Base-by-base conservation (phyloP, 37 sponge, comb jelly and placozoan species). In the Corticium candelabrum region DNA sequence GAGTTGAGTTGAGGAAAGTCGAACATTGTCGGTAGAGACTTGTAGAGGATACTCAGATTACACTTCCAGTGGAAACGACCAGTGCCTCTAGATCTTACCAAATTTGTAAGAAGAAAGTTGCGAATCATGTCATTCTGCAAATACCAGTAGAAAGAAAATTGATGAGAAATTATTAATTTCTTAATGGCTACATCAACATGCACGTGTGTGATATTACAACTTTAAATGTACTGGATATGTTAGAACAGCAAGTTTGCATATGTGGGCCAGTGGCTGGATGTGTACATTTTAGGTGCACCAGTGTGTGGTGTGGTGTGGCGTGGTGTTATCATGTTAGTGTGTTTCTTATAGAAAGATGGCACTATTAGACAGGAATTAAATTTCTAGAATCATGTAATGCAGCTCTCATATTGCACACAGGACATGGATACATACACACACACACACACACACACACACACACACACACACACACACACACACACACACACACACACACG, bases 371-470 rank as follows among this genome's bases (percentile, higher is more conserved):
- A n/a, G n/a, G n/a, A n/a, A n/a, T n/a, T n/a, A n/a, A n/a, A n/a
- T n/a, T n/a, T n/a, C n/a, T n/a, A n/a, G n/a, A n/a, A n/a, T n/a
- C n/a, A n/a, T n/a, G n/a, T n/a, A n/a, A n/a, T n/a, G n/a, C n/a
- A 5, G 11, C 56, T 21, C 56, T 21, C 56, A 43, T 11, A 43
- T 11, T 21, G 11, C 5, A 5, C 5, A 5, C 5, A 5, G 11
- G 11, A 43, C 56, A 43, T 11, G 11, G 11, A 43, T 11, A 43
- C 56, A 43, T 11, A 43, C 56, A 43, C 56, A 43, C 56, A 43
- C 56, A 43, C 56, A 43, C 56, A 43, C 56, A 43, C 56, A 43
- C 56, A 43, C 56, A 43, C 56, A 43, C 56, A 43, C 56, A 43
- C 56, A 43, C 56, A 43, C 56, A 43, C 56, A 43, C 56, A 43